Conservation (phyloP, 1,140 invertebrate species). For the Melanaphis sacchari region DNA sequence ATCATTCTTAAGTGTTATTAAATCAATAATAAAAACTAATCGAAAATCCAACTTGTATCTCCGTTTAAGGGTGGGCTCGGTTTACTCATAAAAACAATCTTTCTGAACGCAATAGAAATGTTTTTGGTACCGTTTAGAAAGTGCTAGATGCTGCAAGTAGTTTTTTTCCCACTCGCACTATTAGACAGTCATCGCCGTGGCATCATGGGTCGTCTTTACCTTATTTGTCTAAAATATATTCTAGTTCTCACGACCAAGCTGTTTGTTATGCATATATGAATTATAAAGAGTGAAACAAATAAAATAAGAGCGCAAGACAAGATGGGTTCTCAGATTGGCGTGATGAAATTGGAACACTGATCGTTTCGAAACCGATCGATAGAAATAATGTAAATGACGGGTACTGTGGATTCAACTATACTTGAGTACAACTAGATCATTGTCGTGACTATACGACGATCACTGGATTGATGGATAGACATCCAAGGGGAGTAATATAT, state of each 20-base stretch:
- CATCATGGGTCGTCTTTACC: conserved; percentile 43
- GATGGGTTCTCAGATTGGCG: conserved; percentile 41
- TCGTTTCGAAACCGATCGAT: conserved; percentile 45
- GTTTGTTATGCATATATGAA: conserved; percentile 26
- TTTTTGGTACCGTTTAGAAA: conserved; percentile 51
- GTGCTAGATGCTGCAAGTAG: neutral
- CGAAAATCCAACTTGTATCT: neutral
- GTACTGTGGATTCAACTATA: neutral
- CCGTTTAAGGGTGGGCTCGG: neutral
- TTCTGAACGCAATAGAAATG: neutral
- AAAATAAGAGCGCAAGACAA: neutral
- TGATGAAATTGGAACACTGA: conserved; percentile 36
- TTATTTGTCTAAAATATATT: conserved; percentile 48
- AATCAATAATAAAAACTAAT: neutral
- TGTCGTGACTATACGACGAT: neutral
- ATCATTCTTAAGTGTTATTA: neutral
- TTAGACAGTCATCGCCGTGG: neutral
- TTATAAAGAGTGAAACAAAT: conserved; percentile 15
- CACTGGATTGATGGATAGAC: neutral
- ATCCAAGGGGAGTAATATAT: neutral
- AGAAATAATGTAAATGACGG: conserved; percentile 15
- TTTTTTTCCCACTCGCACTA: conserved; percentile 39
- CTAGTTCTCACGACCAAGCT: conserved; percentile 50
- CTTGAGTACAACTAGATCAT: neutral
- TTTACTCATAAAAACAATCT: neutral